Base-by-base conservation (phyloP, 2,888 invertebrate genomes). In the Dione juno region DNA sequence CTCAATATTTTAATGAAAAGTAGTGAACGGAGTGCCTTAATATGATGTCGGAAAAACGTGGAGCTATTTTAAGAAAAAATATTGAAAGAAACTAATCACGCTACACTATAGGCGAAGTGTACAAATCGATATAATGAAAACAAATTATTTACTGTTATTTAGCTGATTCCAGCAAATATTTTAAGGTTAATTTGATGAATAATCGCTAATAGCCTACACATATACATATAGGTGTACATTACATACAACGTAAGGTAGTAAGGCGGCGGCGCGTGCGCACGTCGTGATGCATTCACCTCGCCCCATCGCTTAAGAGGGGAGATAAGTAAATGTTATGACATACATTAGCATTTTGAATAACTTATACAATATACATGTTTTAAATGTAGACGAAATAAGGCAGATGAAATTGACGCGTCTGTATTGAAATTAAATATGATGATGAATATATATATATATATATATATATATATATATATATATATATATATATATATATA, bases 261-360 rank as follows among this genome's bases (percentile, higher is more conserved):
- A 50, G 63, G 16, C 63, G 9, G 59, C 61, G 73, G 70, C 70
- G 72, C 72, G 72, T 73, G 72, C 73, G 59, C 67, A 64, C 37
- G 67, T 67, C 73, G 65, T 61, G 67, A 64, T 71, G 63, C 70
- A 71, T 71, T 61, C 59, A 52, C 58, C 65, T 65, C 41, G 57
- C 50, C 52, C 40, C 65, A 69, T 52, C 45, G 61, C 48, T 41
- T 69, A 41, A 28, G 52, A 54, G 66, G 21, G 50, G 41, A 70
- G 66, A 70, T 70, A 63, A 70, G 54, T 41, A 66, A 70, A 63
- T 67, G 63, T 50, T 71, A 64, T 67, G 61, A 67, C 54, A 66
- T 53, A 64, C 64, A 61, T 64, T 45, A 69, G 40, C 41, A n/a
- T 54, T 66, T 66, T 43, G 28, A 43, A 54, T 66, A 66, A 37